phyloP scores from a whole-genome alignment of 2,113 vertebrate species.

The Eretmochelys imbricata region DNA sequence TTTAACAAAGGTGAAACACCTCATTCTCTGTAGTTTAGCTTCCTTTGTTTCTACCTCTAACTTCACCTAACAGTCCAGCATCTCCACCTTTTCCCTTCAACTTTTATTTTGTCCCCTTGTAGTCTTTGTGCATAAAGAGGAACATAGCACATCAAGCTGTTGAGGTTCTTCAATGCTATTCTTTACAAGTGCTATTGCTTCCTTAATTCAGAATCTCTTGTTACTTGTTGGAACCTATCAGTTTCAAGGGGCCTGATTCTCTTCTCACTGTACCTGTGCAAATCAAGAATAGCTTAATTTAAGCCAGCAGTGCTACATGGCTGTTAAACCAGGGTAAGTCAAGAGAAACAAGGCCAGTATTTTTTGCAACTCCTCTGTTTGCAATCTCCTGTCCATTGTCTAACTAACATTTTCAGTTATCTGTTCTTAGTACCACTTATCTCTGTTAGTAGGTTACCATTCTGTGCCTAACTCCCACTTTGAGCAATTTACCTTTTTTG shows the following conservation, averaged over 20 bases:
- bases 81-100: background rate
- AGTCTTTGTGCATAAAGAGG: background rate
- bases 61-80: background rate
- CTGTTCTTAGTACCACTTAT: background rate
- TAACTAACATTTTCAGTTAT: background rate
- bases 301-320: background rate
- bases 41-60: background rate
- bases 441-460: background rate
- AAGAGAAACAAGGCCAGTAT: background rate
- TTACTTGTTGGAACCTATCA: background rate
- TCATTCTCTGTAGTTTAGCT: background rate
- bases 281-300: background rate
- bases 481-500: background rate
- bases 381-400: background rate
- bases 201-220: conserved; percentile 1
- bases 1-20: accelerated
- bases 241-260: background rate
- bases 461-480: background rate
- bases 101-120: background rate
- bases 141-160: background rate
- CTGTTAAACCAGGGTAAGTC: background rate
- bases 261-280: background rate
- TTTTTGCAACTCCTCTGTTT: background rate
- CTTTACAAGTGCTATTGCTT: background rate
- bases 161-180: conserved; percentile 17